These are phyloP conservation scores for Lutjanus argentimaculatus DNA, from an alignment of 2,797 vertebrate genomes.

Conservation along the genomic window DNA sequence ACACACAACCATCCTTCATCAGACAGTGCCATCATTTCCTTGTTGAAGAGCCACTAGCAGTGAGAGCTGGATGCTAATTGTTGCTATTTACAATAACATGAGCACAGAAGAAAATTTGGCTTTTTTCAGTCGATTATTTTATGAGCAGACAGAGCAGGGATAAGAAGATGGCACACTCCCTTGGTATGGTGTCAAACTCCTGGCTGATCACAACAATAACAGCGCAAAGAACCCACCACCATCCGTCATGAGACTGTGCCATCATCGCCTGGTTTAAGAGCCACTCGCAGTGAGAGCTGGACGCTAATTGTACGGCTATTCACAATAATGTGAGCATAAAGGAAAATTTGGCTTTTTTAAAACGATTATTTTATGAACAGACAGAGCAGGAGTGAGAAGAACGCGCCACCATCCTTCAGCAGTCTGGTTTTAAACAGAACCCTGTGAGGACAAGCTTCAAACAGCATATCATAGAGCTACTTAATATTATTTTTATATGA, in stretches of 20 bases:
- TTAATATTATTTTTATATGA: constrained; percentile 27
- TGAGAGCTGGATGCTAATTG: too few species aligned
- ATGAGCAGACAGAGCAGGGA: too few species aligned
- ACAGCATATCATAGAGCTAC: constrained; percentile 8
- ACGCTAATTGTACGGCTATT: constrained; percentile 39
- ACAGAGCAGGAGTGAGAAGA: constrained; percentile 20
- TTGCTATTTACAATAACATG: too few species aligned
- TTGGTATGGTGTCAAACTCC: too few species aligned
- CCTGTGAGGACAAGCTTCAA: constrained; percentile 44
- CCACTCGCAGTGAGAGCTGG: not conserved
- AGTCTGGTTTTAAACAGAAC: constrained; percentile 18
- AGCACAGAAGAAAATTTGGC: too few species aligned
- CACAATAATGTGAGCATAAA: constrained; percentile 24
- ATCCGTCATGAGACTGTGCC: not conserved
- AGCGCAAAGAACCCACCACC: too few species aligned
- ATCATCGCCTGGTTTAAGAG: constrained; percentile 23
- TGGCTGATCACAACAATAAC: too few species aligned
- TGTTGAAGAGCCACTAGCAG: not conserved
- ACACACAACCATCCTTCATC: not conserved
- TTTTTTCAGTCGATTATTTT: too few species aligned
- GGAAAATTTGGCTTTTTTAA: constrained; percentile 38
- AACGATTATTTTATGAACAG: constrained; percentile 43
- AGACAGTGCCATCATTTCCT: constrained; percentile 13
- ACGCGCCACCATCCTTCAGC: constrained; percentile 2
- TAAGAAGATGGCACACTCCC: too few species aligned